Percentiles rank a stretch among this genome's conserved stretches.
Conservation (phyloP, 2,888 invertebrate genomes). For the Chymomyza amoena region DNA sequence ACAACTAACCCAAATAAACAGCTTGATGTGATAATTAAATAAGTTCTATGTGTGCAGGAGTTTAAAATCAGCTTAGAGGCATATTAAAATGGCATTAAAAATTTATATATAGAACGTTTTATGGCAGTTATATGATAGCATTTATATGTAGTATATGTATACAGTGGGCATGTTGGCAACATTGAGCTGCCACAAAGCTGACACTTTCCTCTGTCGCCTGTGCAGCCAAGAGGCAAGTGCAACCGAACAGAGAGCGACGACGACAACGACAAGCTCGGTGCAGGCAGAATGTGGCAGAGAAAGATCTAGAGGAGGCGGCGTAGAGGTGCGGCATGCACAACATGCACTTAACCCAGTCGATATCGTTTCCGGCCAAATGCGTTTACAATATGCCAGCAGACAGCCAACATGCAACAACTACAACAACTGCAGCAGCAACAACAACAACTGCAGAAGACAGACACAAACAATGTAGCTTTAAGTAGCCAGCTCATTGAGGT, state of each 20-base stretch:
- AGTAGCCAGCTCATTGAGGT: conserved; percentile 34
- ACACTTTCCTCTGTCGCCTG: background rate
- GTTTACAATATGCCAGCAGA: conserved; percentile 50
- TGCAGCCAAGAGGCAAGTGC: conserved; percentile 72
- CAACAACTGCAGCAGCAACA: background rate
- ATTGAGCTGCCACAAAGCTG: background rate
- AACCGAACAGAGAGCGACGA: conserved; percentile 32
- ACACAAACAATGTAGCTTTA: conserved; percentile 9
- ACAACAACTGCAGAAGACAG: background rate
- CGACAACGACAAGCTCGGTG: conserved; percentile 14
- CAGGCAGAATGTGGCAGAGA: background rate
- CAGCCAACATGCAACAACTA: background rate
- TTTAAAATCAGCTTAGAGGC: background rate
- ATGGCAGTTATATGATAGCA: background rate
- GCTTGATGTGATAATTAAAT: conserved; percentile 63
- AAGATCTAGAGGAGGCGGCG: background rate
- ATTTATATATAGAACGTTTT: conserved; percentile 3
- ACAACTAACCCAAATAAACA: conserved; percentile 58
- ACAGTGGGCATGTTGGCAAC: background rate
- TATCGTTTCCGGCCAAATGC: conserved; percentile 73
- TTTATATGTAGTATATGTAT: background rate
- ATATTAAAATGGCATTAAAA: conserved; percentile 2
- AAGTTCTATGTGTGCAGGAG: conserved; percentile 32
- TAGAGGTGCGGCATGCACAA: conserved; percentile 4
- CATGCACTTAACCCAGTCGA: conserved; percentile 62